Evolutionary conservation across 1,140 invertebrate genomes (phyloP).

Genomic region (Tetragnatha versicolor): DNA sequence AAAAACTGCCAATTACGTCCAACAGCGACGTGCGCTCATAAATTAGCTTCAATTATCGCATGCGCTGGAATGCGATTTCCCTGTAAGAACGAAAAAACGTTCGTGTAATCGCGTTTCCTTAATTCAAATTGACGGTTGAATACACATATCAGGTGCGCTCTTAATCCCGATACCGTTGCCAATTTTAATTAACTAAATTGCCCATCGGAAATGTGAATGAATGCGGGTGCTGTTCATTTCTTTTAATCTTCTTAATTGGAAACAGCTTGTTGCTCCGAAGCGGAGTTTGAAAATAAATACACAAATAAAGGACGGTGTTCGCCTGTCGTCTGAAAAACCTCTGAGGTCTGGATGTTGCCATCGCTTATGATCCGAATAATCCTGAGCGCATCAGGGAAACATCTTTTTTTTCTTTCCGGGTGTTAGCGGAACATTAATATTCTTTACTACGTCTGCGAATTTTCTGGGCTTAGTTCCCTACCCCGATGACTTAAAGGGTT

Average conservation of each 20-base stretch:
- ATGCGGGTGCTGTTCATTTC: neutral
- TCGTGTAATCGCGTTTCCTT: conserved; percentile 12
- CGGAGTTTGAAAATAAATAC: too few relatives aligned
- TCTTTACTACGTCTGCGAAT: conserved; percentile 26
- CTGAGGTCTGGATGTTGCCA: too few relatives aligned
- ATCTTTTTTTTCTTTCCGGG: neutral
- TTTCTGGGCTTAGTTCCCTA: conserved; percentile 23
- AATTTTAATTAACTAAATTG: conserved; percentile 39
- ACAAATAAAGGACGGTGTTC: too few relatives aligned
- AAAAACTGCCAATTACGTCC: too few relatives aligned
- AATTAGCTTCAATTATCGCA: conserved; percentile 12
- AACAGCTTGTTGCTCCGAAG: conserved; percentile 12
- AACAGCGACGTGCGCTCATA: neutral
- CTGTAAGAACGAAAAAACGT: neutral
- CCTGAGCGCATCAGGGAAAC: neutral
- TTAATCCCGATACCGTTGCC: conserved; percentile 11
- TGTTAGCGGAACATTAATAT: conserved; percentile 40
- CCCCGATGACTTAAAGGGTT: conserved; percentile 19
- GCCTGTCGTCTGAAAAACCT: too few relatives aligned
- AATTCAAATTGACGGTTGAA: conserved; percentile 12
- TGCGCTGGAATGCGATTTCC: neutral
- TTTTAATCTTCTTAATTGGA: conserved; percentile 14
- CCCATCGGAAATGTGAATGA: conserved; percentile 11
- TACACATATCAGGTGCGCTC: conserved; percentile 3
- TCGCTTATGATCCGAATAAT: too few relatives aligned